Evolutionary conservation across 2,888 invertebrate genomes (phyloP), one percentile per base, ranked within the genome.

Genomic region (Seira sanloemensis): DNA sequence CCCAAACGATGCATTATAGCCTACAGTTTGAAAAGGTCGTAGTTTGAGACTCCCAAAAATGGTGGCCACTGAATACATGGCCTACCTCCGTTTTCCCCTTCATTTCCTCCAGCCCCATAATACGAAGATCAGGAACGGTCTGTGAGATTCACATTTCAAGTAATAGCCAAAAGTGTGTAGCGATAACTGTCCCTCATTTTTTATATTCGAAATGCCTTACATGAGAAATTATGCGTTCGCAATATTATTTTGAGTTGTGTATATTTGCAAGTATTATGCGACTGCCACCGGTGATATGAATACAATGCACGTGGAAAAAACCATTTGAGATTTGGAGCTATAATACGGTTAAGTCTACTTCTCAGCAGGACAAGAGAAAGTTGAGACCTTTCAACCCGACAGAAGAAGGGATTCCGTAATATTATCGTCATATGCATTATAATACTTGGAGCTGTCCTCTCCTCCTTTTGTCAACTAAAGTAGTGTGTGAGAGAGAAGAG

Each of bases 341-440:
- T 79, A 50, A 69, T 65, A 50, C 75, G 46, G 21, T 75, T 68
- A 77, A 77, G 77, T 50, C 16, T n/a, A 16, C 16, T 12, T 67
- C 77, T 24, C 77, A 67, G 68, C 77, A 77, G 67, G 77, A 77
- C 77, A 66, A 26, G 68, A 12, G 50, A 23, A 68, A 67, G 77
- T 77, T 77, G 77, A 77, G 67, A 77, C 77, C 77, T 77, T 77
- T 68, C 77, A 50, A 68, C 77, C 68, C 37, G n/a, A n/a, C n/a
- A 37, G 50, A 19, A 54, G 24, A 76, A 65, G n/a, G n/a, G n/a
- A n/a, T 50, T 50, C 12, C 16, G 50, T 2, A 50, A 2, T 50
- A 50, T 50, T 12, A 50, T 50, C n/a, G 50, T 50, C n/a, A 50
- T 37, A 50, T 50, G 50, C n/a, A 50, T 50, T n/a, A 50, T 16